A percentile compares a stretch with the other conserved stretches of the same genome.
Evolutionary conservation across 1,140 invertebrate genomes (phyloP).

Genomic region (Mizuhopecten yessoensis): DNA sequence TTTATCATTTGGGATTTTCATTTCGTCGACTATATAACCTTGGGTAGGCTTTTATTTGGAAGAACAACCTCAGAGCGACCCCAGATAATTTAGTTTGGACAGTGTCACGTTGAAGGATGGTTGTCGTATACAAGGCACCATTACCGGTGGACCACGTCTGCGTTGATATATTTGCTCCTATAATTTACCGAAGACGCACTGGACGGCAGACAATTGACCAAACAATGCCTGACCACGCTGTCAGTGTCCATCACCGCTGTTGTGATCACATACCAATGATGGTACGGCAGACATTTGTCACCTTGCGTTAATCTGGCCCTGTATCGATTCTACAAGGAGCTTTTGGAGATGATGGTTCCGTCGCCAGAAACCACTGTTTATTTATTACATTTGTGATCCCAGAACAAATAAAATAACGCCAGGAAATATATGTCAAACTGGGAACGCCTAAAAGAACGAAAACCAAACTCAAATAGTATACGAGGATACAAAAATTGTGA

Average conservation of each 20-base stretch:
- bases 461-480: too few relatives aligned
- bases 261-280: background rate
- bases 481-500: too few relatives aligned
- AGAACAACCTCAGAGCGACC: background rate
- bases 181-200: slow-evolving; percentile 22
- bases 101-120: slow-evolving; percentile 15
- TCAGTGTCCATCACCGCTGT: background rate
- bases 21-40: background rate
- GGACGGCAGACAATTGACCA: background rate
- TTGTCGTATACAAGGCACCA: background rate
- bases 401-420: too few relatives aligned
- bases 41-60: background rate
- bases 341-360: background rate
- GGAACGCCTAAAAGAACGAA: too few relatives aligned
- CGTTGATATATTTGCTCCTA: background rate
- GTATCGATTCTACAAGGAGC: background rate
- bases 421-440: too few relatives aligned
- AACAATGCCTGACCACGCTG: background rate
- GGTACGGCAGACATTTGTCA: background rate
- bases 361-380: background rate
- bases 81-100: background rate
- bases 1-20: background rate
- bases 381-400: background rate
- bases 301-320: background rate
- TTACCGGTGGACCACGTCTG: background rate